Evolutionary conservation across 2,888 invertebrate genomes (phyloP).

Genomic region (Eupithecia dodoneata): DNA sequence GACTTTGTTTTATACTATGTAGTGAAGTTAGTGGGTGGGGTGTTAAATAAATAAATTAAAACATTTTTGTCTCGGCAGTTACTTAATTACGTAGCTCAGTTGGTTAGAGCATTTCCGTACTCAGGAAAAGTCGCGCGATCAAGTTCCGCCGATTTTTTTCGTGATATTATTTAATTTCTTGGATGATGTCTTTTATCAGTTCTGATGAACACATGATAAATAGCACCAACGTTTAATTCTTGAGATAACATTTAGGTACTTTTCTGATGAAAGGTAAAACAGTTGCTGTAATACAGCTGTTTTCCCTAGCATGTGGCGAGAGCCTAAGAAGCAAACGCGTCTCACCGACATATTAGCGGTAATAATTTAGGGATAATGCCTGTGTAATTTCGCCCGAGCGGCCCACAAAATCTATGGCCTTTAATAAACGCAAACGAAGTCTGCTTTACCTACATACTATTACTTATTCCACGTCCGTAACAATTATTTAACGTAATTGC

Average conservation of each 20-base stretch:
- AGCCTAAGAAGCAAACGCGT: constrained; percentile 23
- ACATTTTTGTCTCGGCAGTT: too few species aligned
- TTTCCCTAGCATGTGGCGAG: constrained; percentile 2
- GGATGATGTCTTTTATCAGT: background rate
- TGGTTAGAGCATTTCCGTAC: too few species aligned
- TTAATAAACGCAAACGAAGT: constrained; percentile 80
- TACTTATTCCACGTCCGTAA: constrained; percentile 45
- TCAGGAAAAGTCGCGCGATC: too few species aligned
- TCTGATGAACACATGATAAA: too few species aligned
- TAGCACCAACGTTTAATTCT: too few species aligned
- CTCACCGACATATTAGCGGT: constrained; percentile 79
- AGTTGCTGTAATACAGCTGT: background rate
- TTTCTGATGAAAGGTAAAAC: background rate
- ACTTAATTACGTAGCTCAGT: too few species aligned
- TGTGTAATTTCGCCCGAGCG: constrained; percentile 74
- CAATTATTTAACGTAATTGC: constrained; percentile 81
- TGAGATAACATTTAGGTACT: too few species aligned
- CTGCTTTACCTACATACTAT: constrained; percentile 50
- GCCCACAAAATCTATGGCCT: constrained; percentile 78
- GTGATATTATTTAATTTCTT: too few species aligned
- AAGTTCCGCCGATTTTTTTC: too few species aligned
- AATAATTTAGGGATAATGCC: constrained; percentile 80
- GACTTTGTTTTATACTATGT: too few species aligned
- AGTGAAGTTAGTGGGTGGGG: too few species aligned
- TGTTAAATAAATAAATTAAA: too few species aligned